phyloP scores from a whole-genome alignment of 2,888 invertebrate genomes.

The Digitonthophagus gazella region DNA sequence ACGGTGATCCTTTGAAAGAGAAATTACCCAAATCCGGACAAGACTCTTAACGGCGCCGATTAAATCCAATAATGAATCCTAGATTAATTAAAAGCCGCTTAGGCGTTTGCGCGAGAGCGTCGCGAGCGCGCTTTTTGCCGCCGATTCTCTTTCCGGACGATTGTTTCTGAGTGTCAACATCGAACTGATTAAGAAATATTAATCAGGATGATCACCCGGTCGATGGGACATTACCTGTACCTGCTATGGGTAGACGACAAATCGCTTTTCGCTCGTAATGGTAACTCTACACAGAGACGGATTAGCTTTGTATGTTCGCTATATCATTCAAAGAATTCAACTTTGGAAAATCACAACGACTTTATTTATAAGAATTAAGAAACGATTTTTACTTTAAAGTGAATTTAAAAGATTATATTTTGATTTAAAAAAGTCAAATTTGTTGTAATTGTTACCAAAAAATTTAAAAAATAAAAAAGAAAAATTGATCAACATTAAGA shows the following conservation, averaged over 20 bases:
- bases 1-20: background rate
- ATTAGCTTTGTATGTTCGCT: no score
- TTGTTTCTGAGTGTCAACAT: constrained; percentile 22
- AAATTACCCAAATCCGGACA: background rate
- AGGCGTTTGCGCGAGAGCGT: constrained; percentile 12
- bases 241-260: constrained; percentile 21
- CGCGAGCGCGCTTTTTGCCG: constrained; percentile 3
- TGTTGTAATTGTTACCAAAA: no score
- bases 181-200: constrained; percentile 30
- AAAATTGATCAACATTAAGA: no score
- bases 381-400: no score
- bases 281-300: background rate
- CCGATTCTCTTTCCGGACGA: constrained; percentile 11
- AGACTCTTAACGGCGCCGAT: background rate
- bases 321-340: no score
- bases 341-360: no score
- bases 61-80: constrained; percentile 12
- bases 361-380: no score
- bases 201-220: constrained; percentile 22
- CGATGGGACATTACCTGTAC: constrained; percentile 20
- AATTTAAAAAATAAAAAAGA: no score
- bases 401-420: no score
- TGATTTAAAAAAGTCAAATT: no score
- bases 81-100: constrained; percentile 14
- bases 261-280: constrained; percentile 23